Conservation (phyloP, 2,888 invertebrate species). For the Sturmia bella region DNA sequence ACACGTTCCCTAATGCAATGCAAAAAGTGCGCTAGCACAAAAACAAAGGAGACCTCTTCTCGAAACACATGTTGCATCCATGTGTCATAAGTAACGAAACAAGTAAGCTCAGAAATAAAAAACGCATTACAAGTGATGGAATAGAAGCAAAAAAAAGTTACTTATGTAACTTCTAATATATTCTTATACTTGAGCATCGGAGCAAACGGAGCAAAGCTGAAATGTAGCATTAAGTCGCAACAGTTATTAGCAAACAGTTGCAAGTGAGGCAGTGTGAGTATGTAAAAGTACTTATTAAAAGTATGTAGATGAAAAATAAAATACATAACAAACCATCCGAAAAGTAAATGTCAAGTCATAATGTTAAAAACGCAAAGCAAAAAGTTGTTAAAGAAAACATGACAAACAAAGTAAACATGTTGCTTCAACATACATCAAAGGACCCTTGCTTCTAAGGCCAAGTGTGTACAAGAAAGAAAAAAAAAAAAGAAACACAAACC, state of each 20-base stretch:
- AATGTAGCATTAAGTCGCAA: conserved; percentile 50
- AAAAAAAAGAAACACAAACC: not conserved
- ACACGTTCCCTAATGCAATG: conserved; percentile 45
- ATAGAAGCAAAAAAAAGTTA: conserved; percentile 16
- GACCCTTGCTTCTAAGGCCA: conserved; percentile 22
- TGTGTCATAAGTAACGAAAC: conserved; percentile 68
- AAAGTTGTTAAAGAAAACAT: conserved; percentile 45
- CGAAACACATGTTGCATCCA: conserved; percentile 76
- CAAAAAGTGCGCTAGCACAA: not conserved
- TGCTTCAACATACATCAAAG: conserved; percentile 67
- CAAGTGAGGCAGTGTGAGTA: conserved; percentile 50
- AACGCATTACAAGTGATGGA: conserved; percentile 51
- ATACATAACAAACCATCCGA: conserved; percentile 50
- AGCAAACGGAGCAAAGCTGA: conserved; percentile 7
- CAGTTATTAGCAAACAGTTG: conserved; percentile 68
- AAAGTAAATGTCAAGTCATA: conserved; percentile 68
- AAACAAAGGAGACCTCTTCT: conserved; percentile 42
- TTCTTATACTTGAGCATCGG: not conserved
- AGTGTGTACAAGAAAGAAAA: conserved; percentile 3
- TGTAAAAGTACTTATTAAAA: conserved; percentile 57
- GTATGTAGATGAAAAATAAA: conserved; percentile 20
- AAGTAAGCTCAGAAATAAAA: conserved; percentile 34
- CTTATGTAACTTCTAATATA: conserved; percentile 32
- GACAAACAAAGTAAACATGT: conserved; percentile 72
- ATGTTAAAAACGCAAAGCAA: conserved; percentile 52